Conservation (phyloP, 1,140 invertebrate species). For the Drosophila gunungcola region DNA sequence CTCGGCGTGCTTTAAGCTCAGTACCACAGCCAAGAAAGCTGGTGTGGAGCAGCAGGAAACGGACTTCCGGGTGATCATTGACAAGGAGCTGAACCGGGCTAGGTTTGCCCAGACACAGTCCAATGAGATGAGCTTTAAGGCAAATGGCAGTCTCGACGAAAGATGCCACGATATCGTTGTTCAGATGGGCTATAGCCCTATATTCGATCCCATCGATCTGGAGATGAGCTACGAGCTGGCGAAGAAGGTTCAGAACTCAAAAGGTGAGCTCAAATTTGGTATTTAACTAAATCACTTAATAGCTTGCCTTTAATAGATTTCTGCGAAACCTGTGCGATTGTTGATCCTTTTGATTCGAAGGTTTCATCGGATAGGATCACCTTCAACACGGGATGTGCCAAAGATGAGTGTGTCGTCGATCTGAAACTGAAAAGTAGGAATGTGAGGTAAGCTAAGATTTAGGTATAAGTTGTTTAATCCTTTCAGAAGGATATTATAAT, state of each 20-base stretch:
- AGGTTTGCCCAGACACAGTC: conserved; percentile 53
- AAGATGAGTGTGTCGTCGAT: conserved; percentile 84
- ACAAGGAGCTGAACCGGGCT: conserved; percentile 70
- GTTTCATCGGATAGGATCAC: conserved; percentile 66
- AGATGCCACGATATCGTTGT: conserved; percentile 65
- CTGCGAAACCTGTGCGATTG: conserved; percentile 74
- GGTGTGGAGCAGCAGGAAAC: conserved; percentile 63
- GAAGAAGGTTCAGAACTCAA: conserved; percentile 63
- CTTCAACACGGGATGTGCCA: conserved; percentile 78
- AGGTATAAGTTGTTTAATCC: too few relatives aligned
- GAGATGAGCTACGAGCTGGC: conserved; percentile 80
- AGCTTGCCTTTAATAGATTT: conserved; percentile 40
- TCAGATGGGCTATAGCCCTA: conserved; percentile 49
- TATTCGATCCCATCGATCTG: conserved; percentile 84
- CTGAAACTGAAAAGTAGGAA: conserved; percentile 67
- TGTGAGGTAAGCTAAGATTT: conserved; percentile 60
- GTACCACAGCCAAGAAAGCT: conserved; percentile 63
- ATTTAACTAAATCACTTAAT: too few relatives aligned
- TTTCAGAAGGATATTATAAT: too few relatives aligned
- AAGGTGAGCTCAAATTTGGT: conserved; percentile 43
- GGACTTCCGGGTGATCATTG: conserved; percentile 58
- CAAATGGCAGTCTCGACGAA: conserved; percentile 27
- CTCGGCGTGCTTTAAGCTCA: conserved; percentile 84
- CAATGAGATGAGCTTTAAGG: conserved; percentile 67
- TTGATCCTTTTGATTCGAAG: conserved; percentile 80